These are phyloP conservation scores for Lasius platythorax DNA, from an alignment of 2,888 invertebrate genomes.

Conservation along the genomic window DNA sequence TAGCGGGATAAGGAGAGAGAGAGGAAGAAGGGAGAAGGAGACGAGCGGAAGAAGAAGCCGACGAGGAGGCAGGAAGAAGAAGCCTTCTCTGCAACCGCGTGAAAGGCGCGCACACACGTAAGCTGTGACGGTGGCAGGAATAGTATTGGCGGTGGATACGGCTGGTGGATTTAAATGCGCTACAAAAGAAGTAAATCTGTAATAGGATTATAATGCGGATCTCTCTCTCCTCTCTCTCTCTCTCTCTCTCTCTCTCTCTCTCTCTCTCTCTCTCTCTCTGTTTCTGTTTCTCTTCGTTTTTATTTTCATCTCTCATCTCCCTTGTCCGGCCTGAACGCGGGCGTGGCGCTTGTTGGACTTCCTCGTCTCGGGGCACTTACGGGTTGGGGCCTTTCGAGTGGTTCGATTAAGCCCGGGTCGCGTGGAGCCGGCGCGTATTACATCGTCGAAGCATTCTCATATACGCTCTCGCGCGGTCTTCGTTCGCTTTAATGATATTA, in stretches of 20 bases:
- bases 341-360: conserved; percentile 61
- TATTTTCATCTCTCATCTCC: conserved; percentile 17
- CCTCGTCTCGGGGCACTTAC: conserved; percentile 41
- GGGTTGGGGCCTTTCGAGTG: conserved; percentile 43
- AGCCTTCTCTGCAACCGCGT: conserved; percentile 49
- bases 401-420: conserved; percentile 52
- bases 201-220: conserved; percentile 70
- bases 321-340: conserved; percentile 51
- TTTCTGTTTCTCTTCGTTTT: background rate
- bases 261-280: background rate
- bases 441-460: conserved; percentile 34
- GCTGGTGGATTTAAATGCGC: conserved; percentile 66
- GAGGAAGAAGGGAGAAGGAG: conserved; percentile 3
- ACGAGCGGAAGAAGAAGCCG: conserved; percentile 44
- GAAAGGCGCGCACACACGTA: conserved; percentile 36
- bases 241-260: background rate
- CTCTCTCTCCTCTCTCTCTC: background rate
- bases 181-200: conserved; percentile 69
- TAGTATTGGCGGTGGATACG: conserved; percentile 22
- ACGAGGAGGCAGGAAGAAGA: conserved; percentile 43
- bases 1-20: conserved; percentile 7
- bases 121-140: conserved; percentile 2
- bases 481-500: conserved; percentile 36
- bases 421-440: conserved; percentile 44
- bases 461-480: conserved; percentile 18